Evolutionary conservation across 2,888 invertebrate genomes (phyloP).

Genomic region (Cephus nigrinus): DNA sequence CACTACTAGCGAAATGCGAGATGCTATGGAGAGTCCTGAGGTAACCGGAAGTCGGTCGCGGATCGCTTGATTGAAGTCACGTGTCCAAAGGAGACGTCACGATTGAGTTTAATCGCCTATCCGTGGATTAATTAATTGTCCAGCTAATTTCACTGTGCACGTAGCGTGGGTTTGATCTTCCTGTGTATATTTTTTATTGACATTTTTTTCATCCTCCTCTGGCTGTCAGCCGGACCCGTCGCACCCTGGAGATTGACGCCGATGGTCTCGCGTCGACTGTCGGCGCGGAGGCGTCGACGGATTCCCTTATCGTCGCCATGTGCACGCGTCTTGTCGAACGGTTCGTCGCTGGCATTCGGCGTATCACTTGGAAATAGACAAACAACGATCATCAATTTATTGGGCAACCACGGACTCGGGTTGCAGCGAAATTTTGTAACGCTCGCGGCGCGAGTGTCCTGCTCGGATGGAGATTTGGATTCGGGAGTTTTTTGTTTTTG

Average conservation of each 20-base stretch:
- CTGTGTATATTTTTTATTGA: not conserved
- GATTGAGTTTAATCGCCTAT: not conserved
- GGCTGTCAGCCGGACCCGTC: not conserved
- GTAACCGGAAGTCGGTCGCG: not conserved
- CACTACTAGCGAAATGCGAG: no score
- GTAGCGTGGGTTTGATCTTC: not conserved
- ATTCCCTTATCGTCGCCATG: not conserved
- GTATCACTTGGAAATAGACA: not conserved
- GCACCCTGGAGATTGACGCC: not conserved
- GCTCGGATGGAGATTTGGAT: not conserved
- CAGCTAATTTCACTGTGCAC: not conserved
- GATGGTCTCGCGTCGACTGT: not conserved
- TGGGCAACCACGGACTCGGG: not conserved
- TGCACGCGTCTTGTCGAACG: not conserved
- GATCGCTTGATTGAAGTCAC: not conserved
- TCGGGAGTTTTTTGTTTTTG: not conserved
- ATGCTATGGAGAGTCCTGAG: no score
- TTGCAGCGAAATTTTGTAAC: not conserved
- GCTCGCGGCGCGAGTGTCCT: not conserved
- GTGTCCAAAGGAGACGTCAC: not conserved
- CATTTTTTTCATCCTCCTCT: not conserved
- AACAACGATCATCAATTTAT: not conserved
- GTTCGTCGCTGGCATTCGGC: no score
- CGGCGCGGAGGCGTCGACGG: not conserved
- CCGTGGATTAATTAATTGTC: not conserved